phyloP scores from a whole-genome alignment of 2,797 vertebrate species.

The Galaxias olidus region DNA sequence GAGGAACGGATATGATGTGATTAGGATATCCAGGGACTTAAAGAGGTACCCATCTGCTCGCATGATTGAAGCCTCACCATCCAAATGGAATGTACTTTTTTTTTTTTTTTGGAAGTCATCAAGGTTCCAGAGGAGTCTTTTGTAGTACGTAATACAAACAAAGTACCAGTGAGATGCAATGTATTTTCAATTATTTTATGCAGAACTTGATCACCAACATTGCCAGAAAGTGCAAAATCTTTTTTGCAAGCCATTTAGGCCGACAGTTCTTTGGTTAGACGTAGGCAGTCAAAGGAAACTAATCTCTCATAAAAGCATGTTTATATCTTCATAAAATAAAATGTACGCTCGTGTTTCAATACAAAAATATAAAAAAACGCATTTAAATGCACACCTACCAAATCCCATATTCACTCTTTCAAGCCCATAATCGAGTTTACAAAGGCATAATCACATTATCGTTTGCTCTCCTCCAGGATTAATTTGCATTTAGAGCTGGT shows the following conservation, averaged over 20 bases:
- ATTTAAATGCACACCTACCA: constrained; percentile 39
- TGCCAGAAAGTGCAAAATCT: no score
- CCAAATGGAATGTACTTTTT: no score
- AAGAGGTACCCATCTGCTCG: neutral
- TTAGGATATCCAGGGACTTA: constrained; percentile 5
- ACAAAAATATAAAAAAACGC: neutral
- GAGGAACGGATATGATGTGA: constrained; percentile 33
- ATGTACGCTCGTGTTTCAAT: neutral
- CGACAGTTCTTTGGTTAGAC: no score
- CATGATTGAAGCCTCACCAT: neutral
- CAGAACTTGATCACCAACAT: no score
- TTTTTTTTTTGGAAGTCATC: no score
- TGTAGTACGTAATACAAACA: no score
- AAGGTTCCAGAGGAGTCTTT: no score
- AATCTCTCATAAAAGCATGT: constrained; percentile 19
- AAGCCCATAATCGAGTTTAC: constrained; percentile 61
- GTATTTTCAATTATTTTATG: no score
- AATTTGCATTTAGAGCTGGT: constrained; percentile 44
- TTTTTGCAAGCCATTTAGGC: no score
- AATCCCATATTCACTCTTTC: constrained; percentile 55
- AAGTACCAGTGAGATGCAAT: no score
- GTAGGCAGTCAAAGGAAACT: no score
- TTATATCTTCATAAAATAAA: constrained; percentile 49
- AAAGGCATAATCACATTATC: constrained; percentile 56
- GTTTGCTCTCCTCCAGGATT: constrained; percentile 25